Evolutionary conservation across 2,888 invertebrate genomes (phyloP).

Genomic region (Stenodema calcarata): DNA sequence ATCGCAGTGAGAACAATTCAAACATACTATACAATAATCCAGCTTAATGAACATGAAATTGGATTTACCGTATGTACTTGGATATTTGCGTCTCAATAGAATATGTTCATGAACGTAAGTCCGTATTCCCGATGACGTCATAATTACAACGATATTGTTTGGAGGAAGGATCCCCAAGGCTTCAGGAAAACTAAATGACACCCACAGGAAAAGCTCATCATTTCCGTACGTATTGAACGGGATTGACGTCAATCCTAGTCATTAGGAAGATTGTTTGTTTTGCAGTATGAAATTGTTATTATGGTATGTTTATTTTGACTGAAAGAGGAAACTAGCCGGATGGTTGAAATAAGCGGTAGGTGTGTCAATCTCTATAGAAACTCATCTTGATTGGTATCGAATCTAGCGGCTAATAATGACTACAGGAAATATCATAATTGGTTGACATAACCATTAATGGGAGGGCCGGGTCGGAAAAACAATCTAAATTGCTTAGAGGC

Average conservation of each 20-base stretch:
- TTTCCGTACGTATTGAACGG: not conserved
- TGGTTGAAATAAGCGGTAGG: not conserved
- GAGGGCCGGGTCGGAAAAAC: too few species aligned
- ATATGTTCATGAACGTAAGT: not conserved
- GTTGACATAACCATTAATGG: too few species aligned
- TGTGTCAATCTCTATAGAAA: not conserved
- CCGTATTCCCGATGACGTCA: not conserved
- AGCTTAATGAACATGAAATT: too few species aligned
- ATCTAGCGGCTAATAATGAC: too few species aligned
- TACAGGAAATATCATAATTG: too few species aligned
- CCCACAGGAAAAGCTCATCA: not conserved
- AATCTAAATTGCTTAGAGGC: too few species aligned
- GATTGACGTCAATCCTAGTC: not conserved
- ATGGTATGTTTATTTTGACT: not conserved
- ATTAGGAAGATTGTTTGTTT: not conserved
- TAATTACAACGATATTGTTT: not conserved
- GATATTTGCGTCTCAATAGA: not conserved
- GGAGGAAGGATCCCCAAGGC: not conserved
- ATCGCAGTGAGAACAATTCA: not conserved
- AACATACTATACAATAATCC: too few species aligned
- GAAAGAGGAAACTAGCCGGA: not conserved
- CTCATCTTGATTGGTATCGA: too few species aligned
- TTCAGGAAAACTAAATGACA: not conserved
- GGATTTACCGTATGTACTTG: not conserved
- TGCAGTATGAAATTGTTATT: not conserved